Conservation (phyloP, 1,140 invertebrate species). For the Coelopa frigida region DNA sequence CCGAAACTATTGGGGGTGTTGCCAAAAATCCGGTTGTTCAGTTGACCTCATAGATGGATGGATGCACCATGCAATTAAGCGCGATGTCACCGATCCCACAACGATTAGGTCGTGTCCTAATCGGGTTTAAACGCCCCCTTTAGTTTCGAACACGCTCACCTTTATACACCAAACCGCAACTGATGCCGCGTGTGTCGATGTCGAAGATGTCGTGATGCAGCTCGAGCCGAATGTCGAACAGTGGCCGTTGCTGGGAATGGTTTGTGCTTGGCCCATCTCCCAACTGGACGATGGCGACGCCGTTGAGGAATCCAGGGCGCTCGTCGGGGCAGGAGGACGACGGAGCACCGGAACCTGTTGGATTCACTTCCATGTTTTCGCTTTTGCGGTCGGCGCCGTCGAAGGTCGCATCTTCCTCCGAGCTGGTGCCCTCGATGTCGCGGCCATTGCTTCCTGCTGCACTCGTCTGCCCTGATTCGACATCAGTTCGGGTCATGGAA, state of each 20-base stretch:
- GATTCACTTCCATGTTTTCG: not conserved
- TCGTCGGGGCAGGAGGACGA: conserved; percentile 4
- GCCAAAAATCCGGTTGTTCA: too few relatives aligned
- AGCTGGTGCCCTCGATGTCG: not conserved
- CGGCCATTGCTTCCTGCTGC: not conserved
- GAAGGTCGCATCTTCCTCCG: not conserved
- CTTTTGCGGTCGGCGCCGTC: not conserved
- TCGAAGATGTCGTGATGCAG: conserved; percentile 19
- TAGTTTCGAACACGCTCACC: conserved; percentile 17
- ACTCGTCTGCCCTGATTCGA: too few relatives aligned
- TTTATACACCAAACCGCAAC: conserved; percentile 19
- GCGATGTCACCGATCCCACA: too few relatives aligned
- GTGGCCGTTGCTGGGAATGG: not conserved
- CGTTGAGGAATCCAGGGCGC: conserved; percentile 13
- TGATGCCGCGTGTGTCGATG: conserved; percentile 13
- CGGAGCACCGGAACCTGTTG: not conserved
- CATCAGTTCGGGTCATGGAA: too few relatives aligned
- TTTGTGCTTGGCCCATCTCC: conserved; percentile 6
- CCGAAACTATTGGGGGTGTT: too few relatives aligned
- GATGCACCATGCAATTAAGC: too few relatives aligned
- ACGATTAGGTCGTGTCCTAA: too few relatives aligned
- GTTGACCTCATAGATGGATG: too few relatives aligned
- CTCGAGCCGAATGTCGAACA: conserved; percentile 13
- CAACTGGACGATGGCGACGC: conserved; percentile 10
- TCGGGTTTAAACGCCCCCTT: too few relatives aligned